These are phyloP conservation scores for Galleria mellonella DNA, from an alignment of 1,140 invertebrate genomes.

Conservation along the genomic window DNA sequence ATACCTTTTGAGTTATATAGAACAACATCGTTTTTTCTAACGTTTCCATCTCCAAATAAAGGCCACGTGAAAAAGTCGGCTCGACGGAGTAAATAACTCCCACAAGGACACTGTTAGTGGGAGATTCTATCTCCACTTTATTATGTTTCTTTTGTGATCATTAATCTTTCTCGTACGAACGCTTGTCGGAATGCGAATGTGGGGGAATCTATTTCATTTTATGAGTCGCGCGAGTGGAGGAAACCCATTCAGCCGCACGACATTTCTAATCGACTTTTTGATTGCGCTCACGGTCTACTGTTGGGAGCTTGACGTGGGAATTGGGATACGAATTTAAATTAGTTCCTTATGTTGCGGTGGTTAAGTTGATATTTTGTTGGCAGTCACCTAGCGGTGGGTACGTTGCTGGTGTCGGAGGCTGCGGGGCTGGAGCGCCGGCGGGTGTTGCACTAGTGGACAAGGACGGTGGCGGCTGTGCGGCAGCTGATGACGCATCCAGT, in stretches of 20 bases:
- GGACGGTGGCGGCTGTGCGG: constrained; percentile 65
- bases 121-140: constrained; percentile 72
- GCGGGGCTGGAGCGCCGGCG: constrained; percentile 42
- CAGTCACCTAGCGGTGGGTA: constrained; percentile 65
- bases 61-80: constrained; percentile 61
- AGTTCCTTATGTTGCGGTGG: background rate
- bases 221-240: constrained; percentile 66
- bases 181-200: constrained; percentile 74
- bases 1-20: background rate
- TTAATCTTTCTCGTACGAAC: constrained; percentile 74
- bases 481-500: constrained; percentile 76
- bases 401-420: constrained; percentile 46
- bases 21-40: constrained; percentile 18
- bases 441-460: constrained; percentile 65
- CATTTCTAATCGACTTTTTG: constrained; percentile 74
- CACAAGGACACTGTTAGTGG: constrained; percentile 72
- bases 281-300: constrained; percentile 57
- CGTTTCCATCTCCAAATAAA: constrained; percentile 44
- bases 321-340: constrained; percentile 17
- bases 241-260: constrained; percentile 64
- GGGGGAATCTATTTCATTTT: constrained; percentile 73
- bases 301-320: constrained; percentile 40
- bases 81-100: constrained; percentile 65
- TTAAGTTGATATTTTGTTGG: background rate
- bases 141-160: constrained; percentile 74